Conservation (phyloP, 2,888 invertebrate species). For the Julus scandinavius region DNA sequence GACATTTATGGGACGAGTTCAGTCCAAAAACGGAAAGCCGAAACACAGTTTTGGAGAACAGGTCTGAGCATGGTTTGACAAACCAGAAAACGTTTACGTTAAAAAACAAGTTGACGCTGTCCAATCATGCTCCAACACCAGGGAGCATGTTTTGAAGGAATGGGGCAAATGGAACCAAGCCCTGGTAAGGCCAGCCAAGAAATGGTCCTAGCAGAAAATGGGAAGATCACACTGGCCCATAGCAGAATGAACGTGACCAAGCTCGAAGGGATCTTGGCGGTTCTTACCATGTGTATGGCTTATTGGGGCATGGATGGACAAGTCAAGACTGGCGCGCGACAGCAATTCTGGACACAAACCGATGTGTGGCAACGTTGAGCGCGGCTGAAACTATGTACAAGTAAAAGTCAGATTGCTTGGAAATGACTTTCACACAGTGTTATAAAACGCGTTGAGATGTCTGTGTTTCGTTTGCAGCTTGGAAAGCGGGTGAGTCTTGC, state of each 20-base stretch:
- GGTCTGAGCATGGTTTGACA: neutral
- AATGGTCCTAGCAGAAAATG: neutral
- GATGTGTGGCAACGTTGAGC: neutral
- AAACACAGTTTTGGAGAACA: neutral
- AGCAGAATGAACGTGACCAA: neutral
- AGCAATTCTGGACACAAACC: neutral
- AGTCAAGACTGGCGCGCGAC: neutral
- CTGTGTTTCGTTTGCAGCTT: slow-evolving; percentile 70
- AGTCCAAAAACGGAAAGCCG: neutral
- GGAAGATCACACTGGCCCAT: neutral
- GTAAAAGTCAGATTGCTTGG: neutral
- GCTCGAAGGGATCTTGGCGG: neutral
- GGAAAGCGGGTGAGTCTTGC: slow-evolving; percentile 90
- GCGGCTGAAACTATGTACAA: slow-evolving; percentile 16
- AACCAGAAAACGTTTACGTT: neutral
- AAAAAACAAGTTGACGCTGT: neutral
- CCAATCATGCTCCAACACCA: neutral
- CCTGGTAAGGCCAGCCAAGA: neutral
- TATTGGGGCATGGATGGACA: neutral
- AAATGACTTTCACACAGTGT: slow-evolving; percentile 56
- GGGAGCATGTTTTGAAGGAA: neutral
- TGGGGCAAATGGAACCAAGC: neutral
- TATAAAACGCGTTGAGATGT: slow-evolving; percentile 56
- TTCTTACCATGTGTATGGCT: neutral
- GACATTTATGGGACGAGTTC: neutral